Evolutionary conservation across 1,140 invertebrate species (phyloP).

Genomic region (Lepidurus arcticus): DNA sequence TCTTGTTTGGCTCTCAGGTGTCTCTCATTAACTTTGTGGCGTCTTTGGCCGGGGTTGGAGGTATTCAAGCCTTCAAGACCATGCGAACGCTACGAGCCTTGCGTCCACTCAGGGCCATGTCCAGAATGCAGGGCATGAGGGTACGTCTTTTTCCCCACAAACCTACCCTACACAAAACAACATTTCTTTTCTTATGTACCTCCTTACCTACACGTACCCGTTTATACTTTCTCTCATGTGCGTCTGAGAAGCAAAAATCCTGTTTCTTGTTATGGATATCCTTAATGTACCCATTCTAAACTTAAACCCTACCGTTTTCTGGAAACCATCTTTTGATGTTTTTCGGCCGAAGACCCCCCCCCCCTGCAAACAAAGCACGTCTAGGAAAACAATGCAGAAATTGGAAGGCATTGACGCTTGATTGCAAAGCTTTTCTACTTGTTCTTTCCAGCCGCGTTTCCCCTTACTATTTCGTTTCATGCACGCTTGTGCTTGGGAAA

Average conservation of each 20-base stretch:
- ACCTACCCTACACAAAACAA: neutral
- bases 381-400: neutral
- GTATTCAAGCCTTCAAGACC: conserved; percentile 96
- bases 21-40: conserved; percentile 96
- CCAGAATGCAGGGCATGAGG: conserved; percentile 96
- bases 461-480: neutral
- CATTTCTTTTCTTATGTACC: neutral
- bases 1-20: conserved; percentile 64
- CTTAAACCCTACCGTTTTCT: conserved; percentile 18
- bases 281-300: conserved; percentile 3
- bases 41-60: conserved; percentile 82
- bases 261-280: neutral
- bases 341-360: neutral
- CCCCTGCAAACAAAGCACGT: neutral
- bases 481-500: conserved; percentile 11
- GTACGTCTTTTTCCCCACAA: conserved; percentile 58
- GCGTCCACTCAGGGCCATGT: conserved; percentile 89
- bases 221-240: neutral
- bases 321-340: neutral
- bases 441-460: neutral
- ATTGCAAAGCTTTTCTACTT: neutral
- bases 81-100: conserved; percentile 92
- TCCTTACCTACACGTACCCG: neutral
- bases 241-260: neutral
- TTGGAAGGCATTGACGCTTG: neutral